Percentiles rank a stretch among this genome's conserved stretches.
Evolutionary conservation across 2,113 vertebrate genomes (phyloP).

Genomic region (Phoxinus phoxinus): DNA sequence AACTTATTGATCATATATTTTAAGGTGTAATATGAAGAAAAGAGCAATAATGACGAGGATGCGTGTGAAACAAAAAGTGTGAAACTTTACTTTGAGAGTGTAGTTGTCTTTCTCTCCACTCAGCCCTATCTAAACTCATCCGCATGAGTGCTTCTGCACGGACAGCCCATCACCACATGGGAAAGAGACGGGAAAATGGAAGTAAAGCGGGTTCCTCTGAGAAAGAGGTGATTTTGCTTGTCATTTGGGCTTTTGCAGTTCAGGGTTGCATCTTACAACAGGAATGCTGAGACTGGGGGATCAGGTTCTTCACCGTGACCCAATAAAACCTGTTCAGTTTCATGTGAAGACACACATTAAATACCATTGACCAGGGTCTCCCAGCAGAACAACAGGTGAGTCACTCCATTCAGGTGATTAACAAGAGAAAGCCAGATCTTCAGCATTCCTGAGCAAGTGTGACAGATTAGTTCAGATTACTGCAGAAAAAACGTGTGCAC

Average conservation of each 20-base stretch:
- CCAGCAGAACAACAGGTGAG: neutral
- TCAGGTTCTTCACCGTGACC: neutral
- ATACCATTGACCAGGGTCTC: neutral
- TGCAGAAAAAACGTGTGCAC: neutral
- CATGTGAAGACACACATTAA: neutral
- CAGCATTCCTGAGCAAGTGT: constrained; percentile 56
- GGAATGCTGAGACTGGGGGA: neutral
- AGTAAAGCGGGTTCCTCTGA: neutral
- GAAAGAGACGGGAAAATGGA: neutral
- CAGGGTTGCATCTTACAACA: neutral
- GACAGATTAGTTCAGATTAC: neutral
- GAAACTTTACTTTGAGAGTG: neutral
- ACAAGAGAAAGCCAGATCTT: constrained; percentile 57
- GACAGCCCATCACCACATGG: neutral
- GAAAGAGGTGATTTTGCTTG: neutral
- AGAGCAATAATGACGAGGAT: neutral
- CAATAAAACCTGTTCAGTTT: neutral
- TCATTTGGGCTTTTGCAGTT: neutral
- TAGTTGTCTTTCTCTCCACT: neutral
- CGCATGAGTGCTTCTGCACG: constrained; percentile 7
- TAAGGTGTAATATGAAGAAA: neutral
- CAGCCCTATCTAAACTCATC: neutral
- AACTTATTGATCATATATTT: neutral
- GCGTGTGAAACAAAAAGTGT: neutral
- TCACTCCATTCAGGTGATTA: neutral